Percentiles rank a stretch among this genome's conserved stretches.
Conservation (phyloP, 1,140 invertebrate genomes). For the Paraescarpia echinospica region DNA sequence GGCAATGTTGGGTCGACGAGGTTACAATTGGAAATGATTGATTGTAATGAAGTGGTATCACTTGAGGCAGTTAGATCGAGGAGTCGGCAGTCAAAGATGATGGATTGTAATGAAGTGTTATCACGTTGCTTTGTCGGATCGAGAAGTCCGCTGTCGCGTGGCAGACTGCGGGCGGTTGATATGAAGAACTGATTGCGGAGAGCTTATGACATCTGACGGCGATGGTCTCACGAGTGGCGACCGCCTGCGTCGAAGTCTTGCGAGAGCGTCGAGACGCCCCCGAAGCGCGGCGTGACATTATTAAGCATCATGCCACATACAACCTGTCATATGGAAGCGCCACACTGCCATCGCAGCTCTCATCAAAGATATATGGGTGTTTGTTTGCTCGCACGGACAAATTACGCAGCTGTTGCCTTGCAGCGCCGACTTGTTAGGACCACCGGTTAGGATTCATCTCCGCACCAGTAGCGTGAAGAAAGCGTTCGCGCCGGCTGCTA, state of each 20-base stretch:
- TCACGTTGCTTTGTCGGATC: background rate
- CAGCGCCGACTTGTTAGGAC: background rate
- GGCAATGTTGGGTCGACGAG: background rate
- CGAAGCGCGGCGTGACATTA: background rate
- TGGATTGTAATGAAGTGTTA: background rate
- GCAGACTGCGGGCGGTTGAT: background rate
- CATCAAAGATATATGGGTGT: background rate
- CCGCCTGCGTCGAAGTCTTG: background rate
- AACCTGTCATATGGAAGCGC: background rate
- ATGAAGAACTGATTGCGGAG: background rate
- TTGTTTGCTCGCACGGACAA: background rate
- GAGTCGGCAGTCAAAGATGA: background rate
- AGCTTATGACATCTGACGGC: background rate
- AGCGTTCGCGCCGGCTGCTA: background rate
- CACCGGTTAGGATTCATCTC: background rate
- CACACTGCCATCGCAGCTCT: background rate
- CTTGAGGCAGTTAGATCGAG: background rate
- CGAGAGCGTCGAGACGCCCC: background rate
- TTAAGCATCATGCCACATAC: background rate
- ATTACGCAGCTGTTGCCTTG: background rate
- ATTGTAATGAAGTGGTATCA: constrained; percentile 6
- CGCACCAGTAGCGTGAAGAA: background rate
- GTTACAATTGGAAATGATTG: background rate
- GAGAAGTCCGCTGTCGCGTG: background rate
- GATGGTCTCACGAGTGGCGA: background rate